Evolutionary conservation across 2,113 vertebrate genomes (phyloP), one percentile per base, ranked within the genome.

Genomic region (Catagonus wagneri): DNA sequence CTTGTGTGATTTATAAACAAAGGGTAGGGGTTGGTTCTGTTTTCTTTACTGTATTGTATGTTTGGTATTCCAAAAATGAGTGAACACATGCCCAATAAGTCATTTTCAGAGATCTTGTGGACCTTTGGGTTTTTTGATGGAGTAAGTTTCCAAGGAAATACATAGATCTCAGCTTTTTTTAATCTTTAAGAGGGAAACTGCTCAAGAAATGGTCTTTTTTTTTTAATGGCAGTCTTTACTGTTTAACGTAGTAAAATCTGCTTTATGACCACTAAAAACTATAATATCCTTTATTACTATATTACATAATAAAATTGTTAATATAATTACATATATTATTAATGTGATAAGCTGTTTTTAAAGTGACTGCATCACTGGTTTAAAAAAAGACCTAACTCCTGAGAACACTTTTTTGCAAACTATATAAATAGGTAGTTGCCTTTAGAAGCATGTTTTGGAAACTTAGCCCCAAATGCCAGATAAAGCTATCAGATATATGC

Each of bases 191-290:
- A 19, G 68, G 6, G 3, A 72, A 90, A 72, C 36, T 29, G 83
- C 74, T 89, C 58, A 75, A 89, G 92, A 96, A 89, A 83, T 95
- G 58, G 25, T 71, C 27, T 94, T 93, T 96, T 94, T 17, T 75
- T 74, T 89, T 74, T 52, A 68, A 34, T 80, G 61, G 52, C 12
- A 85, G 17, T 20, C 52, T 83, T 23, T 76, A 60, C 16, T 71
- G 27, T 79, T 95, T 93, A 86, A 68, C 29, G 65, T 66, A 85
- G 85, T 93, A 79, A 94, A 90, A 93, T 93, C 74, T 88, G 34
- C 60, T 90, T 84, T 65, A 36, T 52, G 65, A 29, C 25, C 58
- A 90, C 4, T 63, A 7, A 68, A 68, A 74, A 63, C n/a, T 87
- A 6, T 90, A 63, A 66, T 76, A 39, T n/a, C 17, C 76, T 93